These are phyloP conservation scores for Drosophila persimilis DNA, from an alignment of 1,140 invertebrate species.

Conservation along the genomic window DNA sequence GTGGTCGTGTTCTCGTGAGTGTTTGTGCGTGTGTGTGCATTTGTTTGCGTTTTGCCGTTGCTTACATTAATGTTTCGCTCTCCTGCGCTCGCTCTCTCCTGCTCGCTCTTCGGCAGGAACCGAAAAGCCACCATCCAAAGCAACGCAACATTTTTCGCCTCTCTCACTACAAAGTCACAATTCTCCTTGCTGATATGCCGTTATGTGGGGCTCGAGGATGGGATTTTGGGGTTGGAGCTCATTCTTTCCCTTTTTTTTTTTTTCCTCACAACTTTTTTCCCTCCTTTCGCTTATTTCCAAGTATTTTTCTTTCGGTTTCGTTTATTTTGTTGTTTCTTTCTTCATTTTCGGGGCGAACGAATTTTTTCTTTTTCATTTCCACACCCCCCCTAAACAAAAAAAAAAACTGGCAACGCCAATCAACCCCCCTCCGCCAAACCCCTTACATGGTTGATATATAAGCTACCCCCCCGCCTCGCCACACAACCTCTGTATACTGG, in stretches of 20 bases:
- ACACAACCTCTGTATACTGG: too few species aligned
- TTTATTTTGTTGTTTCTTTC: conserved; percentile 39
- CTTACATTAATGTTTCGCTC: conserved; percentile 60
- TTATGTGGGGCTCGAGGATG: conserved; percentile 2
- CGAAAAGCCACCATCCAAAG: conserved; percentile 34
- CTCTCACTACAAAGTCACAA: conserved; percentile 72
- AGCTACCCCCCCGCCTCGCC: conserved; percentile 3
- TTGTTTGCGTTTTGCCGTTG: conserved; percentile 47
- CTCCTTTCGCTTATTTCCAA: conserved; percentile 30
- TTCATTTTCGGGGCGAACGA: conserved; percentile 66
- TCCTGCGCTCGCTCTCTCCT: neutral
- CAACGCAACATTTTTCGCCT: conserved; percentile 45
- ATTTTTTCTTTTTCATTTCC: conserved; percentile 67
- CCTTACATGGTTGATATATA: conserved; percentile 31
- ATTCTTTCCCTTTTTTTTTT: conserved; percentile 5
- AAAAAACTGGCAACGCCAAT: conserved; percentile 39
- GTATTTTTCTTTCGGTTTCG: conserved; percentile 40
- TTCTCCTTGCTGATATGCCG: conserved; percentile 1
- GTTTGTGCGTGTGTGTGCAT: conserved; percentile 16
- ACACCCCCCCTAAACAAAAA: conserved; percentile 47
- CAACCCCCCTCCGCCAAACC: conserved; percentile 14
- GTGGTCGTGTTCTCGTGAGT: neutral
- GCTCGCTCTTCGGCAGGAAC: conserved; percentile 1
- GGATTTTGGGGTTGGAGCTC: conserved; percentile 7
- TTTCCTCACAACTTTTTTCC: conserved; percentile 27